Conservation (phyloP, 2,797 vertebrate species). For the Limosa lapponica region DNA sequence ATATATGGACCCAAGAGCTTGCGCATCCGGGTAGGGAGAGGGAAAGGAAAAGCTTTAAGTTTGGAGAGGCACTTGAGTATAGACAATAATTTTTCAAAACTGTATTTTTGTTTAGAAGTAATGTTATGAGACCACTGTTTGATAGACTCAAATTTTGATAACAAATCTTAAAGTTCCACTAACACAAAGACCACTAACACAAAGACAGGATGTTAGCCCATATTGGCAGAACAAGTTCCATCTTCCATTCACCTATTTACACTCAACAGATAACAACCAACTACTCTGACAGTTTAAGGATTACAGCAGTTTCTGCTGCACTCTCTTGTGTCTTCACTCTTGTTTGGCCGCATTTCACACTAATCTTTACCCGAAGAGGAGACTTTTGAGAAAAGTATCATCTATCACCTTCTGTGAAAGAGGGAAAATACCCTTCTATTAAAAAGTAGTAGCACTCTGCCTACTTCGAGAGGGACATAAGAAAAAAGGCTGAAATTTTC, state of each 20-base stretch:
- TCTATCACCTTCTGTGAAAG: not conserved
- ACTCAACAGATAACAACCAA: not conserved
- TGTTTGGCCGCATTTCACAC: not conserved
- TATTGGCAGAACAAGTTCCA: not conserved
- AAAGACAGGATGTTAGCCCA: not conserved
- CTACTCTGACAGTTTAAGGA: not conserved
- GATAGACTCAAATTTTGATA: slow-evolving; percentile 53
- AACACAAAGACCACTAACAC: not conserved
- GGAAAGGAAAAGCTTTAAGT: slow-evolving; percentile 71
- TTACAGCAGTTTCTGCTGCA: not conserved
- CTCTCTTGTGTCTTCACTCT: not conserved
- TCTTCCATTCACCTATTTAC: slow-evolving; percentile 24
- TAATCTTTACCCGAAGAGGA: not conserved
- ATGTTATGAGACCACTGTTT: slow-evolving; percentile 60
- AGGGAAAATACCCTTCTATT: not conserved
- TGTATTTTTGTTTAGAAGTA: slow-evolving; percentile 74
- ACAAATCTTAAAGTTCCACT: slow-evolving; percentile 49
- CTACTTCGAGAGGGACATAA: not conserved
- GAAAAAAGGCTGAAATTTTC: not conserved
- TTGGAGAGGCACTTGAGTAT: slow-evolving; percentile 75
- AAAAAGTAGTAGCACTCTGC: not conserved
- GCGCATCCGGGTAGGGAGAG: slow-evolving; percentile 51
- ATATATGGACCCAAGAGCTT: slow-evolving; percentile 86
- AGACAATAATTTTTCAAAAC: slow-evolving; percentile 77
- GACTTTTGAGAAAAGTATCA: not conserved